Evolutionary conservation across 1,140 invertebrate species (phyloP).

Genomic region (Alviniconcha marisindica): DNA sequence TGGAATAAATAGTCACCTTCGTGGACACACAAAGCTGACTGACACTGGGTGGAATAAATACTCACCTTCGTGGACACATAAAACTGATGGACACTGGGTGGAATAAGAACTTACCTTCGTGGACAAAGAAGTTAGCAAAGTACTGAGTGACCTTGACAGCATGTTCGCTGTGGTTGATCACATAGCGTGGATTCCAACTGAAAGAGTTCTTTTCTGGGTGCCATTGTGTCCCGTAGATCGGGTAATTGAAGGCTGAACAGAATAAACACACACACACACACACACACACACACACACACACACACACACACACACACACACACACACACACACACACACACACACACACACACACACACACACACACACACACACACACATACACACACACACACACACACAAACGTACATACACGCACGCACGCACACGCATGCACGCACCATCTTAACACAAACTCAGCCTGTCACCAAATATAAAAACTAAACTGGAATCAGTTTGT

Average conservation of each 20-base stretch:
- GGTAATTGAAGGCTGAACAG: slow-evolving; percentile 76
- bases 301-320: not conserved
- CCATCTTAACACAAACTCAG: too few species aligned
- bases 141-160: slow-evolving; percentile 83
- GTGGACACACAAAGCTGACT: not conserved
- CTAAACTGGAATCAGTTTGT: too few species aligned
- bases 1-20: too few species aligned
- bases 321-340: not conserved
- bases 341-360: slow-evolving; percentile 1
- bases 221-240: slow-evolving; percentile 93
- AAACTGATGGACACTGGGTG: not conserved
- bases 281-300: slow-evolving; percentile 2
- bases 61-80: not conserved
- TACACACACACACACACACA: too few species aligned
- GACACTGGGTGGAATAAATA: not conserved
- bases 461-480: too few species aligned
- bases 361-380: not conserved
- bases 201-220: slow-evolving; percentile 94
- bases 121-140: slow-evolving; percentile 91
- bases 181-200: slow-evolving; percentile 82
- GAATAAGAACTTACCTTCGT: slow-evolving; percentile 77
- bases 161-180: slow-evolving; percentile 82
- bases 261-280: not conserved
- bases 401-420: too few species aligned
- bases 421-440: too few species aligned